phyloP scores from a whole-genome alignment of 2,113 vertebrate species.

The Campylomormyrus tamandua region DNA sequence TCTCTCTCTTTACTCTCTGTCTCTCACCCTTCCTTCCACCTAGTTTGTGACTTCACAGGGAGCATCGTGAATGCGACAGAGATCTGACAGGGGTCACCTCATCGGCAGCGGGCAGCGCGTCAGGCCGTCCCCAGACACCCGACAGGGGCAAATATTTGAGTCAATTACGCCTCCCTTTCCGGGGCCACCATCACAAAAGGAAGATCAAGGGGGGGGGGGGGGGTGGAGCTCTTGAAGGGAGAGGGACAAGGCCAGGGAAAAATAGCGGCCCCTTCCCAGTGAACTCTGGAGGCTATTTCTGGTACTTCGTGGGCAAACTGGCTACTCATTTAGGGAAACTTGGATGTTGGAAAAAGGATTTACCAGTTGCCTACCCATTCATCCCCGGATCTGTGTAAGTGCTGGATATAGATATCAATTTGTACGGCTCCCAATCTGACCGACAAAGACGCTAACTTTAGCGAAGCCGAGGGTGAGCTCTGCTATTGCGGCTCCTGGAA shows the following conservation, averaged over 20 bases:
- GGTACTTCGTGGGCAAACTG: constrained; percentile 56
- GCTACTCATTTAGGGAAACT: constrained; percentile 58
- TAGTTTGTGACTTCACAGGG: constrained; percentile 35
- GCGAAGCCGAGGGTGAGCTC: constrained; percentile 33
- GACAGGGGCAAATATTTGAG: constrained; percentile 56
- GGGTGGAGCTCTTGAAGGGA: constrained; percentile 28
- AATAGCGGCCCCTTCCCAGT: constrained; percentile 47
- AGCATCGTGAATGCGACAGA: constrained; percentile 35
- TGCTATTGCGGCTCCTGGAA: constrained; percentile 44
- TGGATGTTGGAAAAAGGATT: constrained; percentile 52
- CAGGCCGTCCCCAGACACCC: constrained; percentile 32
- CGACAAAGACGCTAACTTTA: constrained; percentile 54
- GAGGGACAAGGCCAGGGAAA: constrained; percentile 35
- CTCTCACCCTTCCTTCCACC: background rate
- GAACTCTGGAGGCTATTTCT: constrained; percentile 57
- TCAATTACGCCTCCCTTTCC: constrained; percentile 48
- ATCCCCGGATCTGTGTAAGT: constrained; percentile 52
- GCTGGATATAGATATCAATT: constrained; percentile 57
- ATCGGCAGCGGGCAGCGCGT: constrained; percentile 38
- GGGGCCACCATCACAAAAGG: constrained; percentile 35
- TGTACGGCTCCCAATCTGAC: constrained; percentile 40
- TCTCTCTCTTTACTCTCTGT: background rate
- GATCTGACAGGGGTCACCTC: constrained; percentile 24
- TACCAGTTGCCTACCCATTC: constrained; percentile 47
- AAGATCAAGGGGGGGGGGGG: constrained; percentile 14